Evolutionary conservation across 2,797 vertebrate species (phyloP), one percentile per base, ranked within the genome.

Genomic region (Gallinago solitaria): DNA sequence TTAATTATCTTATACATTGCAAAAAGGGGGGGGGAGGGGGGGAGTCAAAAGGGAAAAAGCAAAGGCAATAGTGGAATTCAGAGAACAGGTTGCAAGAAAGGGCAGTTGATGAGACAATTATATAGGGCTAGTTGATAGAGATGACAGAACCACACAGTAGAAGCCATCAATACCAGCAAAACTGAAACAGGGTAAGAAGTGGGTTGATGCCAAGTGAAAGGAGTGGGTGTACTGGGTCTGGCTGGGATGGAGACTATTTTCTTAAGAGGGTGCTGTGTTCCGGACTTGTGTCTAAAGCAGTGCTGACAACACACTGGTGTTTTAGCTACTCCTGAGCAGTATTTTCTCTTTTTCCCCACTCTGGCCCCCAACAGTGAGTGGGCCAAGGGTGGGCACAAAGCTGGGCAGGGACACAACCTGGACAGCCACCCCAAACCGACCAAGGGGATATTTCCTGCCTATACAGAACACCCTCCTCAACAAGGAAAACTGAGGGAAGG

Each of bases 151-250:
- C 63, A 80, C 45, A 33, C 12, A 65, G 59, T 57, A 50, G 83
- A 89, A 74, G 56, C 23, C 61, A 59, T 27, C 43, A 39, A 51
- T 30, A 63, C 25, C 5, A 76, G 63, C 39, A 81, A 79, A 78
- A 77, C 0, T 47, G 48, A 80, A 61, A 56, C 0, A 0, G 2
- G 2, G 4, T 30, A 51, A 35, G 57, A 64, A 67, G 80, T 16
- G 32, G 28, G 43, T 5, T 73, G 77, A 37, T 77, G 67, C 27
- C 68, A 88, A 73, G 59, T 19, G 48, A 56, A 59, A 81, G 61
- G 41, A 79, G 23, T 7, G 53, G 48, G 21, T 63, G 35, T 39
- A 24, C 27, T 32, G 11, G n/a, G 51, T 12, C 27, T n/a, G 60
- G 41, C 30, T 93, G 59, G 41, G 57, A 87, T 2, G 9, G 24